These are phyloP conservation scores for Microtus ochrogaster DNA, from an alignment of 2,113 vertebrate species.

Conservation along the genomic window DNA sequence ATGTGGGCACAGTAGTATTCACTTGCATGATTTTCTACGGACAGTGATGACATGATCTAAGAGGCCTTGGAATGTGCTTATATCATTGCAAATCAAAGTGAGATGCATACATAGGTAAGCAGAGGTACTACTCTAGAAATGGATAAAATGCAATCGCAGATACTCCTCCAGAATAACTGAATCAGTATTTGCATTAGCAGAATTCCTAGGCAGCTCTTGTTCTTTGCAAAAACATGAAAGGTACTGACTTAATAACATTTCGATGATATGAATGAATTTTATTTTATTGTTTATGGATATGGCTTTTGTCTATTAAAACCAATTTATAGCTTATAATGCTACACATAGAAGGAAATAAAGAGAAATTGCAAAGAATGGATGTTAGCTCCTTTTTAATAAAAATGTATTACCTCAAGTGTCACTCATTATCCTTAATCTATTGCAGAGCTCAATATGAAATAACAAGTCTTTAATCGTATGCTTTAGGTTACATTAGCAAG, in stretches of 20 bases:
- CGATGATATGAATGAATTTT: not conserved
- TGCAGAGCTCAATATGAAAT: not conserved
- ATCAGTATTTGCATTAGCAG: slow-evolving; percentile 17
- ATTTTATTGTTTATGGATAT: not conserved
- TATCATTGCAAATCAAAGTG: not conserved
- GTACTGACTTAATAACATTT: not conserved
- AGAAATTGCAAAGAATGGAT: not conserved
- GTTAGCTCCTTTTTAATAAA: not conserved
- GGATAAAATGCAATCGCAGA: not conserved
- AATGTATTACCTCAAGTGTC: not conserved
- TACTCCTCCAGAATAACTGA: not conserved
- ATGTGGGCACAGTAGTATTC: not conserved
- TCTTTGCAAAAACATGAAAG: slow-evolving; percentile 48
- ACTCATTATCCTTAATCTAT: not conserved
- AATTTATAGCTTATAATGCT: not conserved
- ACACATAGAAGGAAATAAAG: not conserved
- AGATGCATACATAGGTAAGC: not conserved
- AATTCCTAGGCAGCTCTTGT: not conserved
- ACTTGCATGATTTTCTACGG: not conserved
- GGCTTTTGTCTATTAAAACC: slow-evolving; percentile 40
- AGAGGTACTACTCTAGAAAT: not conserved
- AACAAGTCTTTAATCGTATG: not conserved
- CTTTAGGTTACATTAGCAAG: not conserved
- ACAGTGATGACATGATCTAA: not conserved
- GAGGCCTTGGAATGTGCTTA: not conserved